phyloP scores from a whole-genome alignment of 2,888 invertebrate genomes.

The Drosophila tanythrix region DNA sequence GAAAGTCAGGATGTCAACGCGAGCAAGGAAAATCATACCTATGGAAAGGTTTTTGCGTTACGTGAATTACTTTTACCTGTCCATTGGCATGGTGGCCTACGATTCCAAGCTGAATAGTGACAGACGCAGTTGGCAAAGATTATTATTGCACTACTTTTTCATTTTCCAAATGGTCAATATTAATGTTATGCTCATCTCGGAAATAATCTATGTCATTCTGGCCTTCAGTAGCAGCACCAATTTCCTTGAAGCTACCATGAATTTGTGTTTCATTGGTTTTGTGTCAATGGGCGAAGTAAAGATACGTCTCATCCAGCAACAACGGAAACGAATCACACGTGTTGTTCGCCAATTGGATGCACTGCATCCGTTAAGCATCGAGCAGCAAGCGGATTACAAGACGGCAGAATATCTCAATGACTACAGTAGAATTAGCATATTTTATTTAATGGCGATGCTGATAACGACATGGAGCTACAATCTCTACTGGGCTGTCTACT shows the following conservation, averaged over 20 bases:
- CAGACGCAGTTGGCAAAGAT: constrained; percentile 15
- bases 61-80: constrained; percentile 67
- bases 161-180: constrained; percentile 68
- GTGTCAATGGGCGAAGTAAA: constrained; percentile 75
- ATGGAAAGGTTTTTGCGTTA: constrained; percentile 63
- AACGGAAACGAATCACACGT: constrained; percentile 56
- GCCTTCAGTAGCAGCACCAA: constrained; percentile 67
- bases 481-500: constrained; percentile 68
- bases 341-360: constrained; percentile 63
- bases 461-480: constrained; percentile 81
- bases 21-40: constrained; percentile 9
- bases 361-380: constrained; percentile 64
- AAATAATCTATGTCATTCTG: constrained; percentile 70
- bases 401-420: constrained; percentile 35
- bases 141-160: constrained; percentile 47
- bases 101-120: constrained; percentile 1
- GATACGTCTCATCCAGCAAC: constrained; percentile 69
- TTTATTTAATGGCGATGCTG: constrained; percentile 71
- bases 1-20: constrained; percentile 3
- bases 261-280: constrained; percentile 76
- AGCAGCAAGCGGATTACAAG: constrained; percentile 53
- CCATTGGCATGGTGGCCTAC: constrained; percentile 74
- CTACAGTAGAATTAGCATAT: constrained; percentile 61
- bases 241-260: constrained; percentile 80
- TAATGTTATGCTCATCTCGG: constrained; percentile 63